Base-by-base conservation (phyloP, 2,888 invertebrate genomes). In the Subacronicta megacephala region DNA sequence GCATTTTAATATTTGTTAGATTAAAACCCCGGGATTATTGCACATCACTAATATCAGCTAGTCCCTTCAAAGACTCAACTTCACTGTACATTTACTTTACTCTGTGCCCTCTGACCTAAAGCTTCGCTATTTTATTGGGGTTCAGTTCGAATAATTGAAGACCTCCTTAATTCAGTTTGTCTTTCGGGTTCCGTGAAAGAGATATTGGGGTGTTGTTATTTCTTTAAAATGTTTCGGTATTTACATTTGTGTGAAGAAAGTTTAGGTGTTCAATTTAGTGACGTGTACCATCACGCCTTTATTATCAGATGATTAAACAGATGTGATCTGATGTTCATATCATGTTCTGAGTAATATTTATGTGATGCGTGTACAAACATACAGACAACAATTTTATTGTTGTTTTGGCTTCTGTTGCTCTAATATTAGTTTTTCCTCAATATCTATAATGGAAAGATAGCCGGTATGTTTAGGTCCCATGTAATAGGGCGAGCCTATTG, bases 61-160 rank as follows among this genome's bases (percentile, higher is more conserved):
- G n/a, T 50, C 31, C 17, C 38, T 51, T 41, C 44, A 49, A 54
- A 49, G 43, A 20, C 29, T 43, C 17, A 36, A 38, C 40, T 55
- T 60, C 41, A 16, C 17, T 50, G n/a, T 44, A 59, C 42, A 59
- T 71, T 64, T 45, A 56, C 62, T 57, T 51, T 42, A 65, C 51
- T 41, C 43, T 13, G 15, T 29, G 26, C 46, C 61, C 53, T 45
- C 47, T 53, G 55, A 51, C 56, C 52, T 44, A 54, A 61, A 58
- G 56, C 62, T 18, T 43, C 35, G 42, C 51, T 26, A 26, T 69
- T 74, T 74, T 74, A 74, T 74, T 65, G 41, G 69, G 72, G 69
- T 71, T 20, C 62, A 17, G 36, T 33, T 35, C 38, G 18, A 61
- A 41, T 42, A 42, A 57, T 58, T 62, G 40, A 59, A 61, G 54